Conservation (phyloP, 2,113 vertebrate species). For the Lepidothrix coronata region DNA sequence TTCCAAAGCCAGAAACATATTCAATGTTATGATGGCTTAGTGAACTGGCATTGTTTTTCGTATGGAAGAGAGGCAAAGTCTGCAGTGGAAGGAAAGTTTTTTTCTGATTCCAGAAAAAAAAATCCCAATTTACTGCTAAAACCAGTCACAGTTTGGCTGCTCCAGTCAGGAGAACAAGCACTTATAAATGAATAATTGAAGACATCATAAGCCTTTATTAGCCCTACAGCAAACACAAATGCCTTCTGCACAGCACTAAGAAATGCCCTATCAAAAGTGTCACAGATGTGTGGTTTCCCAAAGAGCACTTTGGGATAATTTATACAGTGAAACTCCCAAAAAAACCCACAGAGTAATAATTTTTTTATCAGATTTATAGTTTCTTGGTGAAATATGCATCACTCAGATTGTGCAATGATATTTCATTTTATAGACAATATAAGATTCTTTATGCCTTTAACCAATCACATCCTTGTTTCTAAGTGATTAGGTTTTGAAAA, state of each 20-base stretch:
- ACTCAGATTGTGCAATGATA: background rate
- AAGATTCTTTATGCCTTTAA: background rate
- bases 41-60: background rate
- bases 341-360: background rate
- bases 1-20: background rate
- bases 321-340: background rate
- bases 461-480: background rate
- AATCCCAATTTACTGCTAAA: background rate
- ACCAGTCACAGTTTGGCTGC: background rate
- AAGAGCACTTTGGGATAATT: background rate
- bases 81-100: background rate
- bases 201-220: background rate
- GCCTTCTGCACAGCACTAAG: background rate
- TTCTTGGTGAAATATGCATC: background rate
- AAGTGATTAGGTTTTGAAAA: background rate
- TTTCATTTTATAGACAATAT: background rate
- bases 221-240: background rate
- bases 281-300: background rate
- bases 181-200: constrained; percentile 23
- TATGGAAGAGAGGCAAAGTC: background rate
- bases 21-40: background rate
- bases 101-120: background rate
- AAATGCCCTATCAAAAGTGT: background rate
- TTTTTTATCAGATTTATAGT: background rate
- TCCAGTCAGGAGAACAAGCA: background rate